phyloP scores from a whole-genome alignment of 2,797 vertebrate genomes.

The Kryptolebias ocellatus region DNA sequence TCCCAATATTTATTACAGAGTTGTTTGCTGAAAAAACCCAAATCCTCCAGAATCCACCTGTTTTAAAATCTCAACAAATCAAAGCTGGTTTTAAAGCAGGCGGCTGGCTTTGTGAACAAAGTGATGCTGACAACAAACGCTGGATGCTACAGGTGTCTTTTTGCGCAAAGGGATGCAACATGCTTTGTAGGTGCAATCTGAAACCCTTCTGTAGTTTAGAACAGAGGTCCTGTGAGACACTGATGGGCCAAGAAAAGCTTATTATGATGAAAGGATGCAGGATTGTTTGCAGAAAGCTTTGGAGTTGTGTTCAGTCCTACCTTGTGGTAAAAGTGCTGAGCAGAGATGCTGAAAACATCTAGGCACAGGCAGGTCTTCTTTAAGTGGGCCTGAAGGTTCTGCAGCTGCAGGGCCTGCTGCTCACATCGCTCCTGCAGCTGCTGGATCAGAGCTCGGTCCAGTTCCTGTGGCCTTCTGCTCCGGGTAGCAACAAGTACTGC shows the following conservation, averaged over 20 bases:
- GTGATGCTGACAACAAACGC: constrained; percentile 38
- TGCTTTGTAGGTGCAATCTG: constrained; percentile 24
- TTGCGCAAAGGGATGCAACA: neutral
- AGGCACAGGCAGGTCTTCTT: constrained; percentile 84
- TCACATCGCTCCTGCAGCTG: constrained; percentile 88
- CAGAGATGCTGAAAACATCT: constrained; percentile 89
- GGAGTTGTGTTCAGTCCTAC: constrained; percentile 66
- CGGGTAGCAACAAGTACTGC: constrained; percentile 4
- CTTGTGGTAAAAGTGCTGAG: constrained; percentile 91
- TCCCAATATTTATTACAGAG: constrained; percentile 4
- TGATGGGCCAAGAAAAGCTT: neutral
- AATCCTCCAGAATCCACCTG: neutral
- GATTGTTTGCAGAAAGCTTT: neutral
- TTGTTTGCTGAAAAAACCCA: neutral
- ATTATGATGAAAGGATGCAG: neutral
- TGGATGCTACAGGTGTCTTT: constrained; percentile 40
- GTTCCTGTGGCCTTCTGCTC: constrained; percentile 65
- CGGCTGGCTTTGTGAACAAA: constrained; percentile 37
- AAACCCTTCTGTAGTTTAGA: neutral
- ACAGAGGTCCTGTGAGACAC: neutral
- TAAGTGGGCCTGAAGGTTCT: constrained; percentile 82
- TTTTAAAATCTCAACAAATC: constrained; percentile 7
- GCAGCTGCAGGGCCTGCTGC: constrained; percentile 85
- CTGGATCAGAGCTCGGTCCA: constrained; percentile 81
- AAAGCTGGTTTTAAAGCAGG: constrained; percentile 12